Base-by-base conservation (phyloP, 2,888 invertebrate genomes). In the Drosophila ustulata region DNA sequence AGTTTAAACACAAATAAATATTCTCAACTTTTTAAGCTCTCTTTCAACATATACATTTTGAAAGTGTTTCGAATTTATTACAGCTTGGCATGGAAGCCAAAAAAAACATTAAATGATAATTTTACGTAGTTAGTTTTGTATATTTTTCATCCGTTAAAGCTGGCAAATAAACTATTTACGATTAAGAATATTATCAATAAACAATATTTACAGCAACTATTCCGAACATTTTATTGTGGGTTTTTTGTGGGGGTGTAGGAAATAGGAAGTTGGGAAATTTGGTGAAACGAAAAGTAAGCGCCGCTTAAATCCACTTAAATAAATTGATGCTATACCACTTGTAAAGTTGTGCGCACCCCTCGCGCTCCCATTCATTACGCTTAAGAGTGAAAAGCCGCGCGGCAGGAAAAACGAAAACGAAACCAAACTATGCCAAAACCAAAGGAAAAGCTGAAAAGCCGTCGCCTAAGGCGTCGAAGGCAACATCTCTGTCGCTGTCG, bases 291-390 rank as follows among this genome's bases (percentile, higher is more conserved):
- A 72, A 71, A 67, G 70, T 80, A 84, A 75, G 75, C 41, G 53
- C 55, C 53, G 71, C 75, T 71, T 73, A 66, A 80, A 86, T 83
- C 83, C 89, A 84, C 83, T 84, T 84, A 84, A 86, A 84, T 84
- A 84, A 84, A 84, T 84, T 84, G 83, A 80, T 70, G 78, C 87
- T 72, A 64, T 78, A 73, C 73, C 66, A 75, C 88, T 86, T 75
- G 65, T 67, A 73, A 82, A 79, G 67, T 79, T 88, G 64, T 64
- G 53, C 43, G 3, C 26, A n/a, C 30, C 47, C 4, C 28, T 34
- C 11, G 18, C 28, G 32, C 28, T 32, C 9, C 51, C 73, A 83
- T 84, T 84, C 81, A 76, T 84, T 88, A 88, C 73, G 78, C 75
- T 84, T 79, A 83, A 64, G 66, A 70, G 52, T 62, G 50, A 56